phyloP scores from a whole-genome alignment of 2,888 invertebrate species.

The Coelinius sp. region DNA sequence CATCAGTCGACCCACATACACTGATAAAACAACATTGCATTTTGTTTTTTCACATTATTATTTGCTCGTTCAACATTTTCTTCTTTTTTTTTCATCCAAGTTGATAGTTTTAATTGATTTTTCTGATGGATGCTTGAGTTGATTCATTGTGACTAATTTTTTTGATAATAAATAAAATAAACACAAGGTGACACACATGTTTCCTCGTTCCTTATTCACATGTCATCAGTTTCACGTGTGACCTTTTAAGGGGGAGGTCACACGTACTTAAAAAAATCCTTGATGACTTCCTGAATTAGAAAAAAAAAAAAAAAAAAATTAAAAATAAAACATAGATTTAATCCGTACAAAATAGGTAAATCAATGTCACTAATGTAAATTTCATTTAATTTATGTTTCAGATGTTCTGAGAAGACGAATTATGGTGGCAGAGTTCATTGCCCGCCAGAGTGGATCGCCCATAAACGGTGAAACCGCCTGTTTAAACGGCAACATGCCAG shows the following conservation, averaged over 20 bases:
- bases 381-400: slow-evolving; percentile 51
- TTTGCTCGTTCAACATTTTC: too few species aligned
- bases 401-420: slow-evolving; percentile 73
- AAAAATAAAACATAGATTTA: not conserved
- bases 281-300: slow-evolving; percentile 14
- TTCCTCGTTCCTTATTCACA: slow-evolving; percentile 54
- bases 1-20: slow-evolving; percentile 41
- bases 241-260: not conserved
- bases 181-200: slow-evolving; percentile 35
- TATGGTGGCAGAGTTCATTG: slow-evolving; percentile 90
- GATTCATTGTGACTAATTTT: not conserved
- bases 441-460: slow-evolving; percentile 80
- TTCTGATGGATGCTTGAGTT: too few species aligned
- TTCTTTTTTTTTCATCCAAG: too few species aligned
- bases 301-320: not conserved
- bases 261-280: slow-evolving; percentile 5
- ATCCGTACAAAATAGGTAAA: not conserved
- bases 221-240: not conserved
- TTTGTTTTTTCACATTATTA: not conserved
- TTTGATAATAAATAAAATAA: not conserved
- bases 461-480: slow-evolving; percentile 79
- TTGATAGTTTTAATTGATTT: too few species aligned
- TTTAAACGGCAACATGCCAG: slow-evolving; percentile 72
- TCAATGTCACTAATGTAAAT: not conserved
- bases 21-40: slow-evolving; percentile 30